A percentile compares a stretch with the other conserved stretches of the same genome.
phyloP scores from a whole-genome alignment of 1,140 invertebrate genomes.

The Hylyphantes graminicola region DNA sequence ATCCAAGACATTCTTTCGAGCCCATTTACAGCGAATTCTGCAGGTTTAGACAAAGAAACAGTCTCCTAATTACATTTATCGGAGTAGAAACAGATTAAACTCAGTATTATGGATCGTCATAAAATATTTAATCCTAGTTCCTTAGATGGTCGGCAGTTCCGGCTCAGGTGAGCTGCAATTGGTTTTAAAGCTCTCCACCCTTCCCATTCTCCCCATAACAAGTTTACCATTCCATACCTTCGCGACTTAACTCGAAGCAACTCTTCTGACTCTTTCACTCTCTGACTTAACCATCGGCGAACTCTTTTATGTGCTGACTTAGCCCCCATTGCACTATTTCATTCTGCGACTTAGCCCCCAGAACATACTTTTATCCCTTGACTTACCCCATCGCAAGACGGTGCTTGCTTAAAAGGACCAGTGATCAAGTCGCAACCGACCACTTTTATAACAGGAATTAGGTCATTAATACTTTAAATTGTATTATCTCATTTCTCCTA shows the following conservation, averaged over 20 bases:
- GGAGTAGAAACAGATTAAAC: conserved; percentile 3
- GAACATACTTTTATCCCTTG: not conserved
- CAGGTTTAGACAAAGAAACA: not conserved
- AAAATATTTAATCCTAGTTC: conserved; percentile 39
- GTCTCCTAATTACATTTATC: conserved; percentile 23
- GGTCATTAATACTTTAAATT: conserved; percentile 60
- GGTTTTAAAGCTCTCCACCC: conserved; percentile 44
- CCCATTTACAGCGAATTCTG: not conserved
- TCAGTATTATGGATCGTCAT: conserved; percentile 3
- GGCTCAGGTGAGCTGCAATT: conserved; percentile 34
- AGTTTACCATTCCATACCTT: conserved; percentile 28
- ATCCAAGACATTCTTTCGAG: not conserved
- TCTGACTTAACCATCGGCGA: conserved; percentile 1
- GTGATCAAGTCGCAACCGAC: conserved; percentile 49
- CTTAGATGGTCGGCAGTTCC: conserved; percentile 25
- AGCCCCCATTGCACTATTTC: no score
- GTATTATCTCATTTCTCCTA: conserved; percentile 26
- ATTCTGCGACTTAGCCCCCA: no score
- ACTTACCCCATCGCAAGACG: not conserved
- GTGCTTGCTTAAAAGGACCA: conserved; percentile 25
- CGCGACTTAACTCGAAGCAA: no score
- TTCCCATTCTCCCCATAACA: conserved; percentile 17
- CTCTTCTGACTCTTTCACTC: conserved; percentile 5
- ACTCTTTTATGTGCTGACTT: no score
- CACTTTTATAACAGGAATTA: conserved; percentile 37